Conservation (phyloP, 2,113 vertebrate genomes). For the Hucho hucho region DNA sequence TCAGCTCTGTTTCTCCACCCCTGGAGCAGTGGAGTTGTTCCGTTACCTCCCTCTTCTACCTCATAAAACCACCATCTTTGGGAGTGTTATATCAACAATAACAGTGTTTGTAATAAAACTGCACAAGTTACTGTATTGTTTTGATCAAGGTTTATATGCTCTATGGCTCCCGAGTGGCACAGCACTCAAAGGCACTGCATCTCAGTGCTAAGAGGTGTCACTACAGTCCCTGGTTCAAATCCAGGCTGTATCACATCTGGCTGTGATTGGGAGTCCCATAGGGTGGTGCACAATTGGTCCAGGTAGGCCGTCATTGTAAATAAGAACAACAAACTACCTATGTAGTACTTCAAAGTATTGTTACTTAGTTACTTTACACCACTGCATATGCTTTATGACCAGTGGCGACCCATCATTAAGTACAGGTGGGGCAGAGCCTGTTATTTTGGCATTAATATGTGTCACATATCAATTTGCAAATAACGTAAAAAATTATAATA, state of each 20-base stretch:
- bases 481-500: too few species aligned
- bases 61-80: conserved; percentile 64
- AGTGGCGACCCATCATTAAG: too few species aligned
- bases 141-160: conserved; percentile 21
- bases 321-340: too few species aligned
- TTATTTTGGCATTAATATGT: too few species aligned
- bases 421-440: too few species aligned
- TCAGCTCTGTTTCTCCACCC: conserved; percentile 61
- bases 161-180: background rate
- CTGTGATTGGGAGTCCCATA: too few species aligned
- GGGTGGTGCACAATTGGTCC: too few species aligned
- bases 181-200: background rate
- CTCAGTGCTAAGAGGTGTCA: background rate
- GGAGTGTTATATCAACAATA: conserved; percentile 55
- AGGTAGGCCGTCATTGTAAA: too few species aligned
- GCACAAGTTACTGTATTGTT: conserved; percentile 11
- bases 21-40: conserved; percentile 53
- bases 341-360: too few species aligned
- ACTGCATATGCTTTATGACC: too few species aligned
- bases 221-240: conserved; percentile 64
- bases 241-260: conserved; percentile 56
- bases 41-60: conserved; percentile 54
- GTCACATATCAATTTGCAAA: too few species aligned
- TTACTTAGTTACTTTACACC: too few species aligned
- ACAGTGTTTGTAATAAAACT: conserved; percentile 49